phyloP scores from a whole-genome alignment of 2,797 vertebrate genomes.

The Agapornis canus region DNA sequence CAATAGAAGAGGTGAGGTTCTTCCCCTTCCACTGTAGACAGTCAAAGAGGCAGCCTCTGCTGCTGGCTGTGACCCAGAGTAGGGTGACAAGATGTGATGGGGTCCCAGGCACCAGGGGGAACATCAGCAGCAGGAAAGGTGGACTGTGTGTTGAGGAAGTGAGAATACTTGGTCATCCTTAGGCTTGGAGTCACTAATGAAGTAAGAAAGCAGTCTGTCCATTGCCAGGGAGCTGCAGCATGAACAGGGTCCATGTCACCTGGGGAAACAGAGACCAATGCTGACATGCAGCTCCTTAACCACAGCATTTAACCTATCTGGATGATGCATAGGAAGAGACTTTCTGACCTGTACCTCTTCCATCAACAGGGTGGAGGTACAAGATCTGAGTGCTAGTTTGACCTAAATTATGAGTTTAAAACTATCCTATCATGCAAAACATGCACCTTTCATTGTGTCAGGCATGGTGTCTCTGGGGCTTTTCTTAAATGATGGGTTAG shows the following conservation, averaged over 20 bases:
- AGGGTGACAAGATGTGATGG: too few relatives aligned
- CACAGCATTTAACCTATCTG: background rate
- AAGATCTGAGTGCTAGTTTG: background rate
- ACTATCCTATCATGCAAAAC: background rate
- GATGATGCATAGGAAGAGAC: background rate
- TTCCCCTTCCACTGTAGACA: background rate
- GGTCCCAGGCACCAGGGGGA: background rate
- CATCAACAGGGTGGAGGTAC: background rate
- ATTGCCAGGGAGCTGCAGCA: background rate
- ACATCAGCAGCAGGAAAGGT: background rate
- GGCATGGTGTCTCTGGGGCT: background rate
- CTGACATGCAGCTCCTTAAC: background rate
- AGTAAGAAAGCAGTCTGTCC: background rate
- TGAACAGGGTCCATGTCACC: background rate
- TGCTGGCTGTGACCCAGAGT: accelerated
- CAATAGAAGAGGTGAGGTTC: background rate
- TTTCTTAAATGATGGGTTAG: background rate
- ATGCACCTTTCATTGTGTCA: background rate
- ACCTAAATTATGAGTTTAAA: background rate
- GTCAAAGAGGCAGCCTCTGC: background rate
- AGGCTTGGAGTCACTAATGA: accelerated
- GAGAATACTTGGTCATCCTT: background rate
- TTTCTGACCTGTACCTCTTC: background rate
- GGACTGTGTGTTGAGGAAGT: background rate
- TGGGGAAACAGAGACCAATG: background rate